phyloP scores from a whole-genome alignment of 2,113 vertebrate species.

The Eulacestoma nigropectus region DNA sequence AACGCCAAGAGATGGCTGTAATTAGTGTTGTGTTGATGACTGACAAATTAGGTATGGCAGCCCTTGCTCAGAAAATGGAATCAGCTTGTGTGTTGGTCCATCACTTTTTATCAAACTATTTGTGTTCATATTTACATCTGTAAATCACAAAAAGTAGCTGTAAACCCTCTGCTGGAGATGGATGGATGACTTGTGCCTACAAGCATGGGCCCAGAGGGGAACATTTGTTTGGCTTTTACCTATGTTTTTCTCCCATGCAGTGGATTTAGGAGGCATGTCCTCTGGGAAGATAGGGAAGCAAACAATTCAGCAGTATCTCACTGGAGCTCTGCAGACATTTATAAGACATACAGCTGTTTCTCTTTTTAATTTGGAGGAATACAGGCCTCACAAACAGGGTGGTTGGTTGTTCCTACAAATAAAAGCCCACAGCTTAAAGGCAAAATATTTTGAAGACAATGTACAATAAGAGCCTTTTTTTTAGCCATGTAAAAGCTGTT shows the following conservation, averaged over 20 bases:
- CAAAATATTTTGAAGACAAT: slow-evolving; percentile 75
- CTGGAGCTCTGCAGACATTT: background rate
- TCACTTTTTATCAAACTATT: background rate
- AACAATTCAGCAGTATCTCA: slow-evolving; percentile 18
- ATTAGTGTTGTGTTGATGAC: background rate
- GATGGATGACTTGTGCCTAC: background rate
- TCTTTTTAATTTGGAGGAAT: slow-evolving; percentile 65
- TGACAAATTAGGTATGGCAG: background rate
- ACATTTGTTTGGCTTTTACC: slow-evolving; percentile 35
- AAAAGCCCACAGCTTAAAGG: slow-evolving; percentile 70
- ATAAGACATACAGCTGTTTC: slow-evolving; percentile 63
- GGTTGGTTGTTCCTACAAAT: slow-evolving; percentile 65
- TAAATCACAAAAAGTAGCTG: background rate
- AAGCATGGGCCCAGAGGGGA: background rate
- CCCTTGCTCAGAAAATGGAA: background rate
- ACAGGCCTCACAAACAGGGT: slow-evolving; percentile 43
- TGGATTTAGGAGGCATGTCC: slow-evolving; percentile 21
- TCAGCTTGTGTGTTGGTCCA: background rate
- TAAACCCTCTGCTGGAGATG: background rate
- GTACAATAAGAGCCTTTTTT: slow-evolving; percentile 68
- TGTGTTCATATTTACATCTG: background rate
- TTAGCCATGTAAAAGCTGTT: slow-evolving; percentile 74
- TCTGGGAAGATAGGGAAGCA: background rate
- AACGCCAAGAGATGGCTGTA: background rate
- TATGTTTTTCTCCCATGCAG: slow-evolving; percentile 14